Conservation (phyloP, 1,140 invertebrate genomes). For the Ganaspis sp. region DNA sequence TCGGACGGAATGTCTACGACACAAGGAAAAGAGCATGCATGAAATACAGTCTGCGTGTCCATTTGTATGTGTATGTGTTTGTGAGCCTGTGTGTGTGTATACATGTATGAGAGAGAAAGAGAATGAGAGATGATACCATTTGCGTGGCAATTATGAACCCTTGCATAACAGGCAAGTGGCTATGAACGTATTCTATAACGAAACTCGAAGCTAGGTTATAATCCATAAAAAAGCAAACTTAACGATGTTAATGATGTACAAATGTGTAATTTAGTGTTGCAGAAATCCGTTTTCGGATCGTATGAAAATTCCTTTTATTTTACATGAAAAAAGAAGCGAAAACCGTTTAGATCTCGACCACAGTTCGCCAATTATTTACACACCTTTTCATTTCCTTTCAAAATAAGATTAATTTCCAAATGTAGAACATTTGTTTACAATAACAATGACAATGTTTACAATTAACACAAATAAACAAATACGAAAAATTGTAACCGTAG, state of each 20-base stretch:
- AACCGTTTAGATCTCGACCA: slow-evolving; percentile 53
- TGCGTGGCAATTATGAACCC: slow-evolving; percentile 6
- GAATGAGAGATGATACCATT: slow-evolving; percentile 6
- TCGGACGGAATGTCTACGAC: slow-evolving; percentile 14
- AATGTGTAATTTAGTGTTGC: slow-evolving; percentile 67
- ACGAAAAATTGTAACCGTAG: background rate
- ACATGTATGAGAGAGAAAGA: background rate
- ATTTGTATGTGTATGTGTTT: background rate
- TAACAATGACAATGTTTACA: too few species aligned
- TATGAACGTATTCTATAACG: slow-evolving; percentile 34
- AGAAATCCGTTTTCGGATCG: slow-evolving; percentile 40
- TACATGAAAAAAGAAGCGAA: slow-evolving; percentile 39
- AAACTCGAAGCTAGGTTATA: slow-evolving; percentile 27
- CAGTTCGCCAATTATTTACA: slow-evolving; percentile 23
- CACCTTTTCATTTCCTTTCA: too few species aligned
- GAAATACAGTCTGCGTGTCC: background rate
- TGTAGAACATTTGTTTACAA: too few species aligned
- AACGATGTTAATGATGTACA: slow-evolving; percentile 64
- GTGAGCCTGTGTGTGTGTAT: slow-evolving; percentile 28
- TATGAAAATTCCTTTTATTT: slow-evolving; percentile 60
- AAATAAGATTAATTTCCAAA: too few species aligned
- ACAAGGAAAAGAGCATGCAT: background rate
- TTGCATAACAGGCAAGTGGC: slow-evolving; percentile 5
- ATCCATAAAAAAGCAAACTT: slow-evolving; percentile 32
- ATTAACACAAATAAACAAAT: too few species aligned